Conservation (phyloP, 2,797 vertebrate species). For the Anguilla obscura region DNA sequence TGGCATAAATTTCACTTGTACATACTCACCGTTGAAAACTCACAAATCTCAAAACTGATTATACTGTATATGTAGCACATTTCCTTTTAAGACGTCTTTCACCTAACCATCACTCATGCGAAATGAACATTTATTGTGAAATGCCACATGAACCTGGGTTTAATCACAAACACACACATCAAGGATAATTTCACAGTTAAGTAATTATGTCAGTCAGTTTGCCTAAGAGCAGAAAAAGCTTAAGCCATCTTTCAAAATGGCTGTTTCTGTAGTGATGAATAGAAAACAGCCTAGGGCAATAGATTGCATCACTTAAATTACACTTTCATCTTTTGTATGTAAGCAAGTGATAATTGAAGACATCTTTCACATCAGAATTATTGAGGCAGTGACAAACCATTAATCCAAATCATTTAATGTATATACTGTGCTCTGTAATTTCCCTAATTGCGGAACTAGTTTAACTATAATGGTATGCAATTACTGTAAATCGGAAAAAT, state of each 20-base stretch:
- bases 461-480: not conserved
- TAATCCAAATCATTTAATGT: not conserved
- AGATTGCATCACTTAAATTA: not conserved
- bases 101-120: not conserved
- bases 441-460: not conserved
- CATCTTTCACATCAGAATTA: not conserved
- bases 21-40: not conserved
- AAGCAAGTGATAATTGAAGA: not conserved
- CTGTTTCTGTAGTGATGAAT: not conserved
- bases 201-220: not conserved
- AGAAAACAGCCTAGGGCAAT: not conserved
- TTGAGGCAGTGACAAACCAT: not conserved
- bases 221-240: not conserved
- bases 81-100: not conserved
- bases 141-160: not conserved
- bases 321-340: not conserved
- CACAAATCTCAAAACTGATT: not conserved
- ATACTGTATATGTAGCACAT: not conserved
- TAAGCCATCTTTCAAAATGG: not conserved
- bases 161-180: not conserved
- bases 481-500: too few relatives aligned
- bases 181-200: not conserved
- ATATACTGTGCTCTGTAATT: not conserved
- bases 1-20: not conserved
- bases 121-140: not conserved